Evolutionary conservation across 1,140 invertebrate genomes (phyloP).

Genomic region (Hermatobates lingyangjiaoensis): DNA sequence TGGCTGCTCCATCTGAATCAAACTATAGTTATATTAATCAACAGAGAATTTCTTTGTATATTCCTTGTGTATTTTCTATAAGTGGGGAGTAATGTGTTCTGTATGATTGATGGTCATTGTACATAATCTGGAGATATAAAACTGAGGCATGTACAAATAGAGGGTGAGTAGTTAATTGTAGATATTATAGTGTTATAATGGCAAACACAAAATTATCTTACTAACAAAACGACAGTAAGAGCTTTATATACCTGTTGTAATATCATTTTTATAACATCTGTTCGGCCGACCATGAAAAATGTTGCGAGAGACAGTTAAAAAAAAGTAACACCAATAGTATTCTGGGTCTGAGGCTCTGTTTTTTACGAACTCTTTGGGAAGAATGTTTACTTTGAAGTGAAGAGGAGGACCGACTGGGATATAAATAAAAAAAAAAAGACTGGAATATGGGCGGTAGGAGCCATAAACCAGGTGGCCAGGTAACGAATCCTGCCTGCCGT

Average conservation of each 20-base stretch:
- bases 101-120: constrained; percentile 6
- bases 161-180: constrained; percentile 14
- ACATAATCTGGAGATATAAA: constrained; percentile 6
- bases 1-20: constrained; percentile 12
- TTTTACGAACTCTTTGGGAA: background rate
- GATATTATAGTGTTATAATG: background rate
- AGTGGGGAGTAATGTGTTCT: constrained; percentile 14
- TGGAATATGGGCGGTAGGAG: no score
- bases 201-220: constrained; percentile 1
- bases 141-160: constrained; percentile 13
- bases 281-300: background rate
- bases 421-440: background rate
- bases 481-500: no score
- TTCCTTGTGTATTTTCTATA: constrained; percentile 17
- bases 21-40: constrained; percentile 7
- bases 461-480: no score
- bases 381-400: background rate
- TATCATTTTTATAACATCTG: background rate
- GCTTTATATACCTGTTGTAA: background rate
- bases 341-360: background rate
- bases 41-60: constrained; percentile 14
- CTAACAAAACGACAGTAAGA: background rate
- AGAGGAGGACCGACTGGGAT: background rate
- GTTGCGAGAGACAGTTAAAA: background rate
- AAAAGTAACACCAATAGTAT: background rate